Evolutionary conservation across 2,113 vertebrate species (phyloP).

Genomic region (Dromas ardeola): DNA sequence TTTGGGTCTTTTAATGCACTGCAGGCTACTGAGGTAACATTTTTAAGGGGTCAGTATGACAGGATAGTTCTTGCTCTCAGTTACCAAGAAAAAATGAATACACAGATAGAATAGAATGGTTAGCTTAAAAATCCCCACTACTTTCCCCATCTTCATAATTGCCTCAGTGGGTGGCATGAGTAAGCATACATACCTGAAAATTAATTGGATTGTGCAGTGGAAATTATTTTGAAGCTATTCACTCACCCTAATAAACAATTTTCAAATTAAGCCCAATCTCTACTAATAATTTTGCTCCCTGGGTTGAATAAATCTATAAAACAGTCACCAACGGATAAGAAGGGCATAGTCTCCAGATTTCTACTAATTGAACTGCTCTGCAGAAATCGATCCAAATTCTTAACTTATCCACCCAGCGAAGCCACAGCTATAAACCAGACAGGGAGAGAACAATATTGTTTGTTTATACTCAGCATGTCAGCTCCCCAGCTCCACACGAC

Average conservation of each 20-base stretch:
- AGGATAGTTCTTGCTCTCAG: constrained; percentile 28
- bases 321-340: not conserved
- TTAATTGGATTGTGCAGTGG: constrained; percentile 59
- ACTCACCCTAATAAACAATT: constrained; percentile 67
- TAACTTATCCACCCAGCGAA: not conserved
- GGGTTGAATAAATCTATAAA: constrained; percentile 58
- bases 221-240: constrained; percentile 62
- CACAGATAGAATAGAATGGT: not conserved
- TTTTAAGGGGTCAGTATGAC: not conserved
- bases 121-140: not conserved
- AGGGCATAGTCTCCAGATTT: not conserved
- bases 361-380: constrained; percentile 50
- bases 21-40: not conserved
- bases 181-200: constrained; percentile 57
- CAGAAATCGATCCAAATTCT: constrained; percentile 38
- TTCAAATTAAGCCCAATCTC: constrained; percentile 58
- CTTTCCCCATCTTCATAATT: constrained; percentile 3
- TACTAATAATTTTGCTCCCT: constrained; percentile 55
- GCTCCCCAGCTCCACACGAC: not conserved
- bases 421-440: not conserved
- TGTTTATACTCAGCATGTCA: not conserved
- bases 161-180: constrained; percentile 47
- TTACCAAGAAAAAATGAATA: constrained; percentile 9
- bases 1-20: not conserved
- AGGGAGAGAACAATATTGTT: not conserved